Evolutionary conservation across 2,888 invertebrate genomes (phyloP).

Genomic region (Rhagophthalmus giganteus): DNA sequence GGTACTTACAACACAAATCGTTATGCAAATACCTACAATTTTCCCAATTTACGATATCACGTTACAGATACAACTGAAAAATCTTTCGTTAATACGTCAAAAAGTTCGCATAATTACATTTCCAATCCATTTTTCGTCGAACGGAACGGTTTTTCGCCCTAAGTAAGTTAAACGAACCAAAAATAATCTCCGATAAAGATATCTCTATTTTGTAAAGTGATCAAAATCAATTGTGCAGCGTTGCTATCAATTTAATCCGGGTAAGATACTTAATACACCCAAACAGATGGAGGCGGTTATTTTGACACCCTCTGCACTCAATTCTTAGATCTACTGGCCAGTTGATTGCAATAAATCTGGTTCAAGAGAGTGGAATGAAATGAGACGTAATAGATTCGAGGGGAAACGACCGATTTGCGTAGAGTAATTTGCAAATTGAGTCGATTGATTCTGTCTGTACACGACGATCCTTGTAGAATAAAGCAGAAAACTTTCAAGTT

Average conservation of each 20-base stretch:
- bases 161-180: constrained; percentile 31
- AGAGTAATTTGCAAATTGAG: constrained; percentile 50
- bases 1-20: too few relatives aligned
- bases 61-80: too few relatives aligned
- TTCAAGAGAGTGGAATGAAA: constrained; percentile 44
- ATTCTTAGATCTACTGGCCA: constrained; percentile 43
- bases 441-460: constrained; percentile 41
- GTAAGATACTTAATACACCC: constrained; percentile 40
- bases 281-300: constrained; percentile 46
- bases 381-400: constrained; percentile 41
- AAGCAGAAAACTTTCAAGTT: constrained; percentile 28
- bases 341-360: constrained; percentile 40
- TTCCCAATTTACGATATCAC: too few relatives aligned
- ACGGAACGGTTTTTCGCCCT: not conserved
- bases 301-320: constrained; percentile 40
- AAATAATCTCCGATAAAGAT: constrained; percentile 37
- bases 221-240: constrained; percentile 44
- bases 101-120: too few relatives aligned
- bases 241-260: constrained; percentile 46
- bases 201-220: constrained; percentile 37
- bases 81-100: too few relatives aligned
- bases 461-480: constrained; percentile 16
- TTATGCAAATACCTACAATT: too few relatives aligned
- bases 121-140: too few relatives aligned
- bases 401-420: constrained; percentile 29